Base-by-base conservation (phyloP, 2,888 invertebrate genomes). In the Drosophila macrospina region DNA sequence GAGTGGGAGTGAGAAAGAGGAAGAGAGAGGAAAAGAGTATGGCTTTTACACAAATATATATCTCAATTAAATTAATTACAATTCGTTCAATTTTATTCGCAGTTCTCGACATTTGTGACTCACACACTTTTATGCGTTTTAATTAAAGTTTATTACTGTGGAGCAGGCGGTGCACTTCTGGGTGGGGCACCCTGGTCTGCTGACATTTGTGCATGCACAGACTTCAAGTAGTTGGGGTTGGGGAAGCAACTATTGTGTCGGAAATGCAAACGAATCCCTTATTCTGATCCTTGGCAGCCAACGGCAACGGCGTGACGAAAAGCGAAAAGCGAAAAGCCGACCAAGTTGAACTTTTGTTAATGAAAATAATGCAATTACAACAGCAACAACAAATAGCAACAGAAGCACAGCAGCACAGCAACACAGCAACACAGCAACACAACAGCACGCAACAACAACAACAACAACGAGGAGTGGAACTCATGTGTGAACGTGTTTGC, bases 401-500 rank as follows among this genome's bases (percentile, higher is more conserved):
- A 15, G 45, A n/a, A 32, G 41, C 15, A n/a, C n/a, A n/a, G n/a
- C n/a, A n/a, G n/a, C n/a, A n/a, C n/a, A n/a, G n/a, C n/a, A n/a
- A n/a, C n/a, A n/a, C n/a, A n/a, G n/a, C n/a, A n/a, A n/a, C n/a
- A n/a, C n/a, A n/a, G n/a, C n/a, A n/a, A n/a, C n/a, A n/a, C n/a
- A n/a, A n/a, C n/a, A n/a, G n/a, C n/a, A n/a, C n/a, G 11, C 36
- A 42, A 20, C 16, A 15, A 42, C 11, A 32, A 37, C 15, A 44
- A 6, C 44, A 55, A 39, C 45, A 39, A 51, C 69, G 63, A 44
- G 36, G 66, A 44, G 47, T 77, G 69, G 80, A 72, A 37, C 63
- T 84, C 81, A 83, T 88, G 87, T 86, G 87, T 88, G 88, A 88
- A 83, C 81, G 84, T 88, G 83, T 86, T 80, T 83, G 84, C 44